Conservation (phyloP, 2,797 vertebrate genomes). For the Micrastur ruficollis region DNA sequence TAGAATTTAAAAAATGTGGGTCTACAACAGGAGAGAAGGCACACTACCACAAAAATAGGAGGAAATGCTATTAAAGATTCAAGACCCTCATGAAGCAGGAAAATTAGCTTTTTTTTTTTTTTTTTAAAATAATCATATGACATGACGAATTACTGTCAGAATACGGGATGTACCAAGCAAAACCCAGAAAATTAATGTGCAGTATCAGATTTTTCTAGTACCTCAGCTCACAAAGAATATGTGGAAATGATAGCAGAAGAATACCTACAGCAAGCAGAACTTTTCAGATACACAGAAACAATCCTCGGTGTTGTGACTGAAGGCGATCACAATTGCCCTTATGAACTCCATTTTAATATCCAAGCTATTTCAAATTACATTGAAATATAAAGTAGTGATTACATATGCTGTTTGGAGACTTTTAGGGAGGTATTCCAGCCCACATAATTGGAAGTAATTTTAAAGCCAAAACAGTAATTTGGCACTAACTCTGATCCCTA, state of each 20-base stretch:
- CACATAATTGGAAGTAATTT: slow-evolving; percentile 23
- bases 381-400: background rate
- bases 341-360: background rate
- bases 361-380: background rate
- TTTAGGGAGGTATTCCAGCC: background rate
- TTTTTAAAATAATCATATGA: background rate
- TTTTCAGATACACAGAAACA: background rate
- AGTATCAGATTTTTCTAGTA: background rate
- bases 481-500: background rate
- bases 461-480: slow-evolving; percentile 46
- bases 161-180: background rate
- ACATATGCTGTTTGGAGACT: background rate
- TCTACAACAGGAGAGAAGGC: background rate
- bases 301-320: background rate
- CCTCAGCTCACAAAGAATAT: background rate
- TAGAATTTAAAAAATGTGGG: background rate
- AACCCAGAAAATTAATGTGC: background rate
- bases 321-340: background rate
- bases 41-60: background rate
- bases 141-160: background rate
- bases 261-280: background rate
- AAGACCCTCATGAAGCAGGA: background rate
- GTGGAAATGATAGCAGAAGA: background rate
- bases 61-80: background rate
- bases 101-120: background rate